A percentile compares a stretch with the other conserved stretches of the same genome.
phyloP scores from a whole-genome alignment of 1,140 invertebrate species.

The Drosophila biarmipes region DNA sequence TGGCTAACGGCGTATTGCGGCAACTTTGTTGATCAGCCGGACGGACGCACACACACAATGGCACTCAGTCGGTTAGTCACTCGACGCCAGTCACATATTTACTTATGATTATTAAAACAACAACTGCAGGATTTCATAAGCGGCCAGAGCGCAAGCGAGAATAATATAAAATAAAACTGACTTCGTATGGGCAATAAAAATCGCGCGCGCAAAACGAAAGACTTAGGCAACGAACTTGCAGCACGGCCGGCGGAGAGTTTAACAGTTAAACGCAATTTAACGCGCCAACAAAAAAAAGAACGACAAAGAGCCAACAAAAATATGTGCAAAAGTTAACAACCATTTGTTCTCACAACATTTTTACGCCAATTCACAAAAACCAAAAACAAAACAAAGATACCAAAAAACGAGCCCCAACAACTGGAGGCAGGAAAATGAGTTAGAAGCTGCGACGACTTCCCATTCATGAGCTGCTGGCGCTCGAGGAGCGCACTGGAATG shows the following conservation, averaged over 20 bases:
- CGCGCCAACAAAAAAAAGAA: conserved; percentile 41
- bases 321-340: conserved; percentile 79
- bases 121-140: conserved; percentile 44
- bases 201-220: conserved; percentile 54
- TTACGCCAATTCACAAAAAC: conserved; percentile 80
- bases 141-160: conserved; percentile 23
- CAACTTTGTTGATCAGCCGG: conserved; percentile 21
- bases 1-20: conserved; percentile 47
- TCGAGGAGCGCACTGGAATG: conserved; percentile 60
- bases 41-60: conserved; percentile 3
- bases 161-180: conserved; percentile 38
- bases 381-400: conserved; percentile 15
- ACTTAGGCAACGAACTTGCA: conserved; percentile 74
- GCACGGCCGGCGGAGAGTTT: conserved; percentile 20
- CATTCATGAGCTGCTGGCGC: conserved; percentile 79
- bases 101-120: conserved; percentile 48
- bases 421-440: conserved; percentile 67
- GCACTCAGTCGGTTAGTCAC: conserved; percentile 28
- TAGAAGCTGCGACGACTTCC: conserved; percentile 74
- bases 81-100: conserved; percentile 36
- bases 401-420: conserved; percentile 34
- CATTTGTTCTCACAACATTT: conserved; percentile 83
- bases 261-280: conserved; percentile 78
- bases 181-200: conserved; percentile 59
- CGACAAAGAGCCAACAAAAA: conserved; percentile 28